Base-by-base conservation (phyloP, 2,888 invertebrate genomes). In the Periphyllus acericola region DNA sequence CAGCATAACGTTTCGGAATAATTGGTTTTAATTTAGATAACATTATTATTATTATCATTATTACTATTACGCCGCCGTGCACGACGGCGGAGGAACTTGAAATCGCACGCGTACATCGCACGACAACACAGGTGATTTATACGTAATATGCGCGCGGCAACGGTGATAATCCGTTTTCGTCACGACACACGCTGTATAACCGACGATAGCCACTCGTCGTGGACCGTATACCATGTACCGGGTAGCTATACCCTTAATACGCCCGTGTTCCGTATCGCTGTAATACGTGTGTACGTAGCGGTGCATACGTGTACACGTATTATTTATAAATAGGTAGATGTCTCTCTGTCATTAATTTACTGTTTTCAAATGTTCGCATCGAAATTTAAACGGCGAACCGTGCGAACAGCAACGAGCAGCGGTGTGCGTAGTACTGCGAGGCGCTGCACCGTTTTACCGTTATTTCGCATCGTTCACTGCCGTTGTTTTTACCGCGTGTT, bases 1-100 rank as follows among this genome's bases (percentile, higher is more conserved):
- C 75, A 52, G 32, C 52, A 40, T 76, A 78, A 55, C 78, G 55
- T 78, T 78, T 34, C 34, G 55, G 78, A 78, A 78, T 55, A 55
- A 78, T 78, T 55, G 55, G 78, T 34, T 78, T 55, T 34, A 32
- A 55, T 55, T 78, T 34, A 55, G 52, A 76, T 55, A 32, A 32
- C 55, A 34, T 55, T 55, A 78, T 78, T 78, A 55, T 55, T 29
- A 25, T 55, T 78, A 55, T 55, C 14, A 25, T 55, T n/a, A n/a
- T 9, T 25, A 11, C 6, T 36, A 36, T 36, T 36, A n/a, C 29
- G 29, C 32, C 36, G 72, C 5, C 5, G 72, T 72, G 21, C 21
- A 0, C 29, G 32, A 0, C 29, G 32, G 17, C 14, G 9, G 19
- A 29, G 3, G 19, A 5, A 34, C 34, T 34, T 8, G 34, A 21